phyloP scores from a whole-genome alignment of 2,113 vertebrate genomes.

The Myodes glareolus region DNA sequence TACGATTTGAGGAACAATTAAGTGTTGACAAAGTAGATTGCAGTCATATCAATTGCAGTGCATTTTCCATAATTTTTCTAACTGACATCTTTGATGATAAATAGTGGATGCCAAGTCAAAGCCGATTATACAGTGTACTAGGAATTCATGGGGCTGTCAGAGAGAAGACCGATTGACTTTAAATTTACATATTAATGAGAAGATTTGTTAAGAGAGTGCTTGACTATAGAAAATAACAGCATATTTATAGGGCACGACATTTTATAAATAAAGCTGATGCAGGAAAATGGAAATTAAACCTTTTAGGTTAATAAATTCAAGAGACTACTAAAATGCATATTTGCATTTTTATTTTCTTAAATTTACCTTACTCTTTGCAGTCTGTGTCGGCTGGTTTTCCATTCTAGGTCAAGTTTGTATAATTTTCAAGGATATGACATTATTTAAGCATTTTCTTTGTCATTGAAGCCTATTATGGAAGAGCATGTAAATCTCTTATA shows the following conservation, averaged over 20 bases:
- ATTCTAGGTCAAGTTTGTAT: conserved; percentile 79
- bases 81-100: conserved; percentile 94
- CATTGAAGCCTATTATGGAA: conserved; percentile 24
- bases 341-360: conserved; percentile 96
- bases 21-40: conserved; percentile 92
- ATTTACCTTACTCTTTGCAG: conserved; percentile 82
- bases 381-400: not conserved
- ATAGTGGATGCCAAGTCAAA: conserved; percentile 97
- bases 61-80: conserved; percentile 92
- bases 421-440: conserved; percentile 75
- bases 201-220: conserved; percentile 99
- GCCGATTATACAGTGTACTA: conserved; percentile 97
- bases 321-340: conserved; percentile 94
- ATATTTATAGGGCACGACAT: conserved; percentile 99
- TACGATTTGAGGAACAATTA: conserved; percentile 93
- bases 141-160: conserved; percentile 96
- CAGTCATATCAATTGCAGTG: conserved; percentile 91
- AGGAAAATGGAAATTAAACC: conserved; percentile 99
- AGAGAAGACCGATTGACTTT: conserved; percentile 98
- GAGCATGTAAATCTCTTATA: conserved; percentile 20
- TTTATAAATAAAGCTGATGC: conserved; percentile 99
- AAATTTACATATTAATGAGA: conserved; percentile 99
- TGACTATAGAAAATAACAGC: conserved; percentile 98
- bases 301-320: conserved; percentile 99
- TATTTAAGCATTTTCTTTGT: conserved; percentile 68